Conservation (phyloP, 1,140 invertebrate genomes). For the Meloidogyne floridensis region DNA sequence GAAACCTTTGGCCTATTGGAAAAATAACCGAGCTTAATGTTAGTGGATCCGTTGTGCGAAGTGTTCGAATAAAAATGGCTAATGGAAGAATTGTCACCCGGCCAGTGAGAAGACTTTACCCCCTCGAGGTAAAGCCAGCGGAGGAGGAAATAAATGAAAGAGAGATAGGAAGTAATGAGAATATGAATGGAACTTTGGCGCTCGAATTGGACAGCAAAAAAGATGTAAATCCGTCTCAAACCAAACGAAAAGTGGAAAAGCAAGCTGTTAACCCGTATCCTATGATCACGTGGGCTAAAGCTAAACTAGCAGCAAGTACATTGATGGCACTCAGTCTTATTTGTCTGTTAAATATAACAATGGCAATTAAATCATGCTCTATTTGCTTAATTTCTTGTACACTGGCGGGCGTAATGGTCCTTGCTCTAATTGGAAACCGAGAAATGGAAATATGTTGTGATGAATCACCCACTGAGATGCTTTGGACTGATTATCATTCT, state of each 20-base stretch:
- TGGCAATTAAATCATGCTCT: background rate
- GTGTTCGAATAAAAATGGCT: constrained; percentile 10
- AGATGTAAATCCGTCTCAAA: background rate
- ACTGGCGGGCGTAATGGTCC: background rate
- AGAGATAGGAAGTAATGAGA: too few species aligned
- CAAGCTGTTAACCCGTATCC: background rate
- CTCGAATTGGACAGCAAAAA: background rate
- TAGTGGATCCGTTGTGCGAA: background rate
- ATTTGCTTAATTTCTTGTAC: background rate
- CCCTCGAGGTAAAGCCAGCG: background rate
- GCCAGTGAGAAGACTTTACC: constrained; percentile 17
- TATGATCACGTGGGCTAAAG: background rate
- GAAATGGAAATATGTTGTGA: constrained; percentile 12
- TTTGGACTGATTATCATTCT: background rate
- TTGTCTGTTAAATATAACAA: background rate
- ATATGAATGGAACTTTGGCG: background rate
- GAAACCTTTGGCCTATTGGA: background rate
- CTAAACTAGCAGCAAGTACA: background rate
- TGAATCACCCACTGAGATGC: background rate
- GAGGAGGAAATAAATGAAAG: background rate
- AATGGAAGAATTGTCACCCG: constrained; percentile 23
- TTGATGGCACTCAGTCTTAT: background rate
- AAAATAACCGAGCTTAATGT: background rate
- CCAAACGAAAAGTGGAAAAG: background rate
- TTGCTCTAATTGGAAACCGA: too few species aligned